Evolutionary conservation across 2,113 vertebrate genomes (phyloP).

Genomic region (Cheilinus undulatus): DNA sequence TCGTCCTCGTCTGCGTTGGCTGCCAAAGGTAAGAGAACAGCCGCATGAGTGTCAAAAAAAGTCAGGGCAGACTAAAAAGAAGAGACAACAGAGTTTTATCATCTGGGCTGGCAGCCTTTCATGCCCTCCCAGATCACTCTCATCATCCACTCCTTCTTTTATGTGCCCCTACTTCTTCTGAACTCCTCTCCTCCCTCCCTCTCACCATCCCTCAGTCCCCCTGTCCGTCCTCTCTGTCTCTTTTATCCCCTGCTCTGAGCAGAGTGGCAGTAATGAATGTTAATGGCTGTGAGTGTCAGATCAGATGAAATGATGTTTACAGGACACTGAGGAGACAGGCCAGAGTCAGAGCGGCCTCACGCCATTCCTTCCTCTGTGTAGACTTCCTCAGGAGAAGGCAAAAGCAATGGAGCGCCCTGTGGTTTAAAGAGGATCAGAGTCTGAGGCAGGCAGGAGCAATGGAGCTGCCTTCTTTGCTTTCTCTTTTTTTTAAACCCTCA

Average conservation of each 20-base stretch:
- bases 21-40: constrained; percentile 80
- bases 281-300: constrained; percentile 69
- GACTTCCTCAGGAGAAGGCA: constrained; percentile 42
- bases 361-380: constrained; percentile 22
- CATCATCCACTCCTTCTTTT: constrained; percentile 54
- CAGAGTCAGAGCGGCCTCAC: constrained; percentile 51
- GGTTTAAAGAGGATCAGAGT: constrained; percentile 57
- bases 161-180: constrained; percentile 50
- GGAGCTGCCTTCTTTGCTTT: constrained; percentile 32
- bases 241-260: constrained; percentile 58
- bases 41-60: constrained; percentile 14
- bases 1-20: constrained; percentile 84
- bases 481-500: constrained; percentile 29
- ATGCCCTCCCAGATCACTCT: constrained; percentile 40
- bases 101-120: constrained; percentile 29
- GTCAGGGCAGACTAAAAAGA: neutral
- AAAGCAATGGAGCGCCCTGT: constrained; percentile 50
- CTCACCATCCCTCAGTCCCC: constrained; percentile 27
- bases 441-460: constrained; percentile 57
- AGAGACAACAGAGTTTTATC: constrained; percentile 28
- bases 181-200: constrained; percentile 56
- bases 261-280: constrained; percentile 70
- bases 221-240: constrained; percentile 34
- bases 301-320: constrained; percentile 69
- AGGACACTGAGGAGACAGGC: constrained; percentile 56